Percentiles rank a stretch among this genome's conserved stretches.
Conservation (phyloP, 2,797 vertebrate species). For the Cuniculus paca region DNA sequence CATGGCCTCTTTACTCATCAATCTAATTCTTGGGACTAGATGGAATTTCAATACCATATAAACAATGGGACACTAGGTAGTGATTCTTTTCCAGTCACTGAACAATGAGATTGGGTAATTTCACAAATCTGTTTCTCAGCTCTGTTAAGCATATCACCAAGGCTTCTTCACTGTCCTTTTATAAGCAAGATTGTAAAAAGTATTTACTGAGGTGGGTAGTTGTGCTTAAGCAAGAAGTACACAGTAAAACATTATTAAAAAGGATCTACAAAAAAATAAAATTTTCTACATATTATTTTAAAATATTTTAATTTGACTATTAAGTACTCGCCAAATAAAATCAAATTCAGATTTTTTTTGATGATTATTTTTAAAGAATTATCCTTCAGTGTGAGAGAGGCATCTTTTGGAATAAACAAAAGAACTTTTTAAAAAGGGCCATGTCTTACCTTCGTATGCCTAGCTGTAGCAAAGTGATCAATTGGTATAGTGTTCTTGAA, state of each 20-base stretch:
- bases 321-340: not conserved
- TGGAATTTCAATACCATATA: not conserved
- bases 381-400: not conserved
- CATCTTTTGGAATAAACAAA: not conserved
- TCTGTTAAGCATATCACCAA: not conserved
- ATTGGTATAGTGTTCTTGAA: not conserved
- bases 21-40: constrained; percentile 35
- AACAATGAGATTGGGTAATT: constrained; percentile 60
- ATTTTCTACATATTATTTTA: not conserved
- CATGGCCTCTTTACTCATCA: not conserved
- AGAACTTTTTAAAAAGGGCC: not conserved
- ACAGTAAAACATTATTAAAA: not conserved
- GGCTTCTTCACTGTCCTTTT: not conserved
- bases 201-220: not conserved
- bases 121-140: constrained; percentile 16
- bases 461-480: not conserved
- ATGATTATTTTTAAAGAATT: not conserved
- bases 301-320: not conserved
- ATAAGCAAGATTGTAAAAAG: not conserved
- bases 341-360: not conserved
- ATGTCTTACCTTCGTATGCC: not conserved
- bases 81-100: not conserved
- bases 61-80: not conserved
- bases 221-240: constrained; percentile 15
- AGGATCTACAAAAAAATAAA: not conserved